Evolutionary conservation across 2,888 invertebrate species (phyloP), one percentile per base, ranked within the genome.

Genomic region (Marasmarcha lunaedactyla): DNA sequence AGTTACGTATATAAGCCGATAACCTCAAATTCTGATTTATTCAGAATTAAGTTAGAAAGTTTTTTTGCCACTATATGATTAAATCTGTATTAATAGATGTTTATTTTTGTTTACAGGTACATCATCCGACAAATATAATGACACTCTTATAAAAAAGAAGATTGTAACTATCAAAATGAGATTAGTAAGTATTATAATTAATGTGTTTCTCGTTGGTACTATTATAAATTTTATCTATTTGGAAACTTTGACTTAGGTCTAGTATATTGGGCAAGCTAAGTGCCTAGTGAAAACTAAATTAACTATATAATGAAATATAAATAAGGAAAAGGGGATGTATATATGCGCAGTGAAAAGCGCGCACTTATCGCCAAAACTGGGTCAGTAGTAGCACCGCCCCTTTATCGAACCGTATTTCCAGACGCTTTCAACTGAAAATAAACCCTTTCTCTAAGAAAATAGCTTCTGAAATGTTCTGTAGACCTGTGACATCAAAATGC

Each of bases 331-430:
- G 57, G 58, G 71, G 71, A 70, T 71, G 71, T 73, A 63, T 68
- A 51, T 52, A 59, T 81, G 83, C 83, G 81, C 81, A 73, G 70
- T 68, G 63, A 57, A 70, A 72, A 77, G 65, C 70, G 84, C 84
- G 83, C 83, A 81, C 71, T 76, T 71, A 66, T 71, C 67, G 63
- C 62, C n/a, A 59, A 66, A 83, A 81, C 69, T 84, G 63, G 84
- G 84, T 84, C 81, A 83, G 79, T 83, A 83, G 84, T 77, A 53
- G 66, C 70, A 54, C 74, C 83, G 77, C 83, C 84, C 76, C 70
- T 78, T 77, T 84, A 84, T 84, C 67, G 84, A 84, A 69, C 81
- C 67, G 52, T 59, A 48, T 30, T 30, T 34, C 55, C 55, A 51
- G 52, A 49, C 47, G 45, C 48, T 53, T 55, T 61, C 61, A 52